phyloP scores from a whole-genome alignment of 1,140 invertebrate genomes.

The Andricus grossulariae region DNA sequence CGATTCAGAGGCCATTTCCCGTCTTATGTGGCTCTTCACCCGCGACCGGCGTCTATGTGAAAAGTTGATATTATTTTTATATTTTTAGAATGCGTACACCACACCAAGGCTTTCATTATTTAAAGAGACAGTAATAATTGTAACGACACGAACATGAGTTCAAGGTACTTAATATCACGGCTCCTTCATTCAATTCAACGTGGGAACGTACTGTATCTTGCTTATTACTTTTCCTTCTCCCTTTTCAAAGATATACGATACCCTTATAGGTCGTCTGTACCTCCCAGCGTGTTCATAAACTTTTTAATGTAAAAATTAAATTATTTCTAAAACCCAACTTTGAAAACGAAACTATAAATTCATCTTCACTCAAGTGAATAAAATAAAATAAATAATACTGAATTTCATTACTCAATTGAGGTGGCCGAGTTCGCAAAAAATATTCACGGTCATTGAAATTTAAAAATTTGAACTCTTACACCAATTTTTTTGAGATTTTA shows the following conservation, averaged over 20 bases:
- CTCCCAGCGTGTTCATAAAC: background rate
- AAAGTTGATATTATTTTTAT: slow-evolving; percentile 49
- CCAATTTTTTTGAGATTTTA: no score
- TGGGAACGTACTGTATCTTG: slow-evolving; percentile 58
- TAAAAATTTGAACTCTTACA: no score
- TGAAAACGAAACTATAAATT: no score
- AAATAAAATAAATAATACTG: no score
- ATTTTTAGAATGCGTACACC: slow-evolving; percentile 38
- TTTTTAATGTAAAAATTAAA: background rate
- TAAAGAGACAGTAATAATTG: slow-evolving; percentile 54
- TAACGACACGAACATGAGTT: slow-evolving; percentile 52
- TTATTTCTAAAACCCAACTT: background rate
- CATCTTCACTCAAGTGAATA: no score
- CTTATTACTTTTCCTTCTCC: slow-evolving; percentile 47
- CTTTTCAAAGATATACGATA: slow-evolving; percentile 42
- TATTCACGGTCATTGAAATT: no score
- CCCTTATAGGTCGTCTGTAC: slow-evolving; percentile 6
- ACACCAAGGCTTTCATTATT: slow-evolving; percentile 42
- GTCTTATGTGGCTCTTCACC: slow-evolving; percentile 7
- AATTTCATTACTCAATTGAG: no score
- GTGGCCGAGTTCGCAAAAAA: no score
- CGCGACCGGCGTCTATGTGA: slow-evolving; percentile 38
- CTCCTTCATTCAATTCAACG: slow-evolving; percentile 55
- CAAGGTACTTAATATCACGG: slow-evolving; percentile 52
- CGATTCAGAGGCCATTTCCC: slow-evolving; percentile 22